Conservation (phyloP, 2,113 vertebrate genomes). For the Mobula birostris region DNA sequence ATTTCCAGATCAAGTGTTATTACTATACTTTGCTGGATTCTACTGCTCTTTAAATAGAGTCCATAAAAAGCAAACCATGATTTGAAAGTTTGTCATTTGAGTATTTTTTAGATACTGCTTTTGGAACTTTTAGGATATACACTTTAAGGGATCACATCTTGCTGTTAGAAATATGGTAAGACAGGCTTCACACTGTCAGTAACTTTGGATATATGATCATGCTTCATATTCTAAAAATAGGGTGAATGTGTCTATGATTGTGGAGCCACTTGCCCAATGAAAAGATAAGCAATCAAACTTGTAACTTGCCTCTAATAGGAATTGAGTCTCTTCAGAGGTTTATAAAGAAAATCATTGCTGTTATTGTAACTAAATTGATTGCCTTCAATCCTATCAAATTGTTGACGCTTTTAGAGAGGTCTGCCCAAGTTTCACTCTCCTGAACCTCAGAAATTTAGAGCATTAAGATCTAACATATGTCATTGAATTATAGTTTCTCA, state of each 20-base stretch:
- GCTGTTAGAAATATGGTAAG: background rate
- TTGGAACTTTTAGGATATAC: background rate
- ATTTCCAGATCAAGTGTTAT: background rate
- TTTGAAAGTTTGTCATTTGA: background rate
- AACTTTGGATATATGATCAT: background rate
- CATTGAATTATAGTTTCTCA: constrained; percentile 18
- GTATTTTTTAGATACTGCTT: background rate
- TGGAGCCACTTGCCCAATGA: background rate
- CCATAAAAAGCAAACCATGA: background rate
- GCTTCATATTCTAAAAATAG: background rate
- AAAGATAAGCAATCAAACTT: background rate
- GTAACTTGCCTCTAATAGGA: background rate
- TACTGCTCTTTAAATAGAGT: background rate
- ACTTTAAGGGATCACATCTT: background rate
- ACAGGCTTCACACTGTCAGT: background rate
- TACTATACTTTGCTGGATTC: background rate
- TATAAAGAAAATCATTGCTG: background rate
- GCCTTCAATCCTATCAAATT: background rate
- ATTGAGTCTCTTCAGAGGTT: background rate
- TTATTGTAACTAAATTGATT: background rate
- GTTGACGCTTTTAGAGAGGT: background rate
- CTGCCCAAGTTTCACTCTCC: background rate
- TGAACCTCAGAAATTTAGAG: background rate
- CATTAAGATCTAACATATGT: background rate
- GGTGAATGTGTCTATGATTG: background rate